Evolutionary conservation across 2,113 vertebrate species (phyloP).

Genomic region (Chionis minor): DNA sequence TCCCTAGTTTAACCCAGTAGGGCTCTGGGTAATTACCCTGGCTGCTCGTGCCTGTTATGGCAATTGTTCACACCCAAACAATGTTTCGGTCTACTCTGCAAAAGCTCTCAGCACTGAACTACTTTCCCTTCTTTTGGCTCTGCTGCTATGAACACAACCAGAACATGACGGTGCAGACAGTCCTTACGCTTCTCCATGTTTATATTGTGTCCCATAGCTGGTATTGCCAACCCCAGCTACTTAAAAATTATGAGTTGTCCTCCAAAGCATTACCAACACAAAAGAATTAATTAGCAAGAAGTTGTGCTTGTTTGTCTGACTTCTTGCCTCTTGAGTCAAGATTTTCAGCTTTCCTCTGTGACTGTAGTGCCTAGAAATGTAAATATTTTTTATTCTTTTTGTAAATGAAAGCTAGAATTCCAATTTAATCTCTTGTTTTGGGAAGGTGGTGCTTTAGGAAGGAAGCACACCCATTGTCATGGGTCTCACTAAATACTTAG

Average conservation of each 20-base stretch:
- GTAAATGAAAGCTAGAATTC: neutral
- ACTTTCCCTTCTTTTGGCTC: neutral
- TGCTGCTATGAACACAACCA: neutral
- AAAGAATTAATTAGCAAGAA: neutral
- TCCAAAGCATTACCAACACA: neutral
- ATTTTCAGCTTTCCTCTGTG: neutral
- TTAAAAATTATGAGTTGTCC: neutral
- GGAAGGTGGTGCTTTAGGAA: neutral
- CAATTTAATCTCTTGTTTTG: neutral
- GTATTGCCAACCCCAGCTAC: neutral
- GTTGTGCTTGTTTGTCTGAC: neutral
- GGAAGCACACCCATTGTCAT: neutral
- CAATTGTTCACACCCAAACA: neutral
- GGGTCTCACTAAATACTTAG: neutral
- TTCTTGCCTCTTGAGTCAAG: neutral
- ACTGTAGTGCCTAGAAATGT: neutral
- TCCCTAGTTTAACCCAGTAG: neutral
- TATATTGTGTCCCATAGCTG: neutral
- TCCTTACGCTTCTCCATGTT: neutral
- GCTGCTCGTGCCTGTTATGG: neutral
- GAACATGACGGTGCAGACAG: neutral
- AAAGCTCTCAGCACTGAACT: neutral
- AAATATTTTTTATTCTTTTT: neutral
- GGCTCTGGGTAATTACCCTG: neutral
- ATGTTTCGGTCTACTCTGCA: neutral